Evolutionary conservation across 1,140 invertebrate genomes (phyloP).

Genomic region (Pseudomyrmex flavicornis): DNA sequence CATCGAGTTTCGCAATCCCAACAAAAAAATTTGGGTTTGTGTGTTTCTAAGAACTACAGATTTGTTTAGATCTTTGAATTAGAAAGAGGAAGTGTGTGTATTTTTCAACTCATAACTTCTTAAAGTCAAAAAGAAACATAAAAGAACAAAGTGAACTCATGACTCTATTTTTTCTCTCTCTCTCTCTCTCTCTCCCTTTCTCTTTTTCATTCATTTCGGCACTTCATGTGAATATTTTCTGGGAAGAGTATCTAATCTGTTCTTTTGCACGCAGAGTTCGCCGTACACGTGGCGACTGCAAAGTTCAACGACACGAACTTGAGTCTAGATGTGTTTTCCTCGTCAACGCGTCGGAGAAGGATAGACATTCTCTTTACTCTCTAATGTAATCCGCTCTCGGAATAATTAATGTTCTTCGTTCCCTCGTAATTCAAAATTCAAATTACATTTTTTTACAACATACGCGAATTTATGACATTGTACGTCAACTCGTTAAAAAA

Average conservation of each 20-base stretch:
- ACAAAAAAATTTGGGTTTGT: too few species aligned
- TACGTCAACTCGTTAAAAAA: too few species aligned
- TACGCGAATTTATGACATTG: slow-evolving; percentile 7
- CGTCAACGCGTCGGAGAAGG: slow-evolving; percentile 20
- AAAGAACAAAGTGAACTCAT: too few species aligned
- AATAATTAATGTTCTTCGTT: background rate
- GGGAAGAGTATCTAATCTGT: background rate
- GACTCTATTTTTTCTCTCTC: too few species aligned
- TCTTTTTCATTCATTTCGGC: background rate
- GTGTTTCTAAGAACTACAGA: too few species aligned
- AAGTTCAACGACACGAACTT: slow-evolving; percentile 45
- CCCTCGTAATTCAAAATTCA: background rate
- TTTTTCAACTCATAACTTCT: too few species aligned
- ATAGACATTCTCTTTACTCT: slow-evolving; percentile 1
- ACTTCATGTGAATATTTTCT: background rate
- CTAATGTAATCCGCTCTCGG: background rate
- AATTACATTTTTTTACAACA: slow-evolving; percentile 28
- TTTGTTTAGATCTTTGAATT: too few species aligned
- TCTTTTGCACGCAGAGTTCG: slow-evolving; percentile 20
- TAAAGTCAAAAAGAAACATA: too few species aligned
- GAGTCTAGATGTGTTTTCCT: slow-evolving; percentile 1
- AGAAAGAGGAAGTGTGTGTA: too few species aligned
- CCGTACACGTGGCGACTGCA: slow-evolving; percentile 28
- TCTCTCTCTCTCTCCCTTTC: too few species aligned
- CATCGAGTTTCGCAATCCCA: too few species aligned